Conservation (phyloP, 2,113 vertebrate genomes). For the Myiagra hebetior region DNA sequence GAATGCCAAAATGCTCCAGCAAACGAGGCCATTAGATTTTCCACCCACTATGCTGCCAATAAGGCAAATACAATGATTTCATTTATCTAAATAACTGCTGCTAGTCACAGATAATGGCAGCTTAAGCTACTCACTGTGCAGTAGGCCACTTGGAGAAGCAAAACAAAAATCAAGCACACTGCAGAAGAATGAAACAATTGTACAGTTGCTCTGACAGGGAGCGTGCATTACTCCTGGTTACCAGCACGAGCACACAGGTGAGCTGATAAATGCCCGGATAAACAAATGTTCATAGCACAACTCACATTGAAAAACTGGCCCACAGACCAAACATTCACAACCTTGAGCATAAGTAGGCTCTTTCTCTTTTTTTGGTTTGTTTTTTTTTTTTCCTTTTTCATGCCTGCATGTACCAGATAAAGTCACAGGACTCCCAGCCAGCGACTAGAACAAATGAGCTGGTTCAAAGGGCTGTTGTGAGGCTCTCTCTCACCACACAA, state of each 20-base stretch:
- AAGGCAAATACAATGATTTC: conserved; percentile 9
- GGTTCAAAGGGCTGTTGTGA: neutral
- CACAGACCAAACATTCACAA: neutral
- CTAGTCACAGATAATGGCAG: neutral
- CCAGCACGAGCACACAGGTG: neutral
- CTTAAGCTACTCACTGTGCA: neutral
- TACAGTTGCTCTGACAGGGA: neutral
- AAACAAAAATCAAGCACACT: neutral
- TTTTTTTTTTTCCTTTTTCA: neutral
- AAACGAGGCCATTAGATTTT: conserved; percentile 2
- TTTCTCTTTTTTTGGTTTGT: neutral
- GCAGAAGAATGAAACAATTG: neutral
- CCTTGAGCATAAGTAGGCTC: neutral
- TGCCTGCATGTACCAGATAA: neutral
- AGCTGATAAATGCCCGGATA: neutral
- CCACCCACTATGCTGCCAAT: neutral
- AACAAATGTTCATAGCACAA: neutral
- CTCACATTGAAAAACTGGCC: neutral
- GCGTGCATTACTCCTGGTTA: neutral
- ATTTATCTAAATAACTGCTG: neutral
- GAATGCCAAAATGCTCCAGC: neutral
- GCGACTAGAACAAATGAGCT: neutral
- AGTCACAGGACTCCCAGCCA: neutral
- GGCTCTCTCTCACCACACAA: neutral
- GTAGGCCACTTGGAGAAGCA: neutral